phyloP scores from a whole-genome alignment of 2,888 invertebrate species.

The Metopia argyrocephala region DNA sequence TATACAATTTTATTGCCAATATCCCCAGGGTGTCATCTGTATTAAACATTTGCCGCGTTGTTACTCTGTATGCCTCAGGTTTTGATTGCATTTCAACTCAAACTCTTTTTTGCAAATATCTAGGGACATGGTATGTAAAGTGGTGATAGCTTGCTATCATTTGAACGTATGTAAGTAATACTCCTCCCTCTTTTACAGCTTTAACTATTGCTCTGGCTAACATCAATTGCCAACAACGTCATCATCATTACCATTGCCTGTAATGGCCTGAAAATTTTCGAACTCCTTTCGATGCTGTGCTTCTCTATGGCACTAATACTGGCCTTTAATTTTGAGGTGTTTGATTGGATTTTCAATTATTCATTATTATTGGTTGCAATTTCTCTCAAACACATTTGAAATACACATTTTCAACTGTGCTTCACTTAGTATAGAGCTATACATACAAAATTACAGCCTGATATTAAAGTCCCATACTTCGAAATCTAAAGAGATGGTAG shows the following conservation, averaged over 20 bases:
- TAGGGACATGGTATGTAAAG: too few species aligned
- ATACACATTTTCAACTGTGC: not conserved
- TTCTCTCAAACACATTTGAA: constrained; percentile 62
- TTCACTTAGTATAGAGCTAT: not conserved
- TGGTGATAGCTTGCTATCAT: too few species aligned
- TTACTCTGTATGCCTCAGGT: constrained; percentile 26
- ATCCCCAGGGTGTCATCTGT: constrained; percentile 68
- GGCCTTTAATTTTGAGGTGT: constrained; percentile 74
- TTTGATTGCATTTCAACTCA: constrained; percentile 72
- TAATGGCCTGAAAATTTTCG: constrained; percentile 26
- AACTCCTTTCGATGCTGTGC: constrained; percentile 39
- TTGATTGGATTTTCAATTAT: constrained; percentile 79
- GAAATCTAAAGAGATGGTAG: too few species aligned
- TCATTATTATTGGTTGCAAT: constrained; percentile 78
- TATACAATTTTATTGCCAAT: constrained; percentile 48
- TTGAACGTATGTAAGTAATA: too few species aligned
- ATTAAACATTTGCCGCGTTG: constrained; percentile 63
- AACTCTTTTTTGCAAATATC: constrained; percentile 54
- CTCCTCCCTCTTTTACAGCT: too few species aligned
- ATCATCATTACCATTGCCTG: constrained; percentile 54
- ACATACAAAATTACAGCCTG: constrained; percentile 9
- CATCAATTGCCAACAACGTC: constrained; percentile 15
- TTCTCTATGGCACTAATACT: constrained; percentile 14
- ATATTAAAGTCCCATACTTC: too few species aligned
- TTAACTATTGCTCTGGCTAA: constrained; percentile 60